Conservation (phyloP, 2,113 vertebrate genomes). For the Ctenomys sociabilis region DNA sequence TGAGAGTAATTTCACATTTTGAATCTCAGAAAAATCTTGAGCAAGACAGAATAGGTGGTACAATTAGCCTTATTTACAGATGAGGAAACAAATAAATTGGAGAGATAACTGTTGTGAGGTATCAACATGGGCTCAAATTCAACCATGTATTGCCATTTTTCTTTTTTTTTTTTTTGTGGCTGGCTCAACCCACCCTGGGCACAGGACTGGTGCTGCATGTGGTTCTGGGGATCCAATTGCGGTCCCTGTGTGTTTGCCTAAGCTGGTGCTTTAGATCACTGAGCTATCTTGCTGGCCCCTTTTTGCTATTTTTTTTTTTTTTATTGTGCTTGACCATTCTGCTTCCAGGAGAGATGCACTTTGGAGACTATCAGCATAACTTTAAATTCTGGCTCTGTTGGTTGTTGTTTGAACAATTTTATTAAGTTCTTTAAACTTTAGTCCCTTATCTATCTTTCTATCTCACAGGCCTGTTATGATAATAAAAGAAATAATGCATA, state of each 20-base stretch:
- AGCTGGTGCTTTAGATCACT: no score
- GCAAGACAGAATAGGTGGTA: background rate
- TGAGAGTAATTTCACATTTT: constrained; percentile 27
- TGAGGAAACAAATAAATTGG: background rate
- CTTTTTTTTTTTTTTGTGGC: background rate
- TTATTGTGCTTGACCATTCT: background rate
- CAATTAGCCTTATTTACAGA: background rate
- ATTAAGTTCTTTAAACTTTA: constrained; percentile 7
- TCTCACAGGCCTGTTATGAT: background rate
- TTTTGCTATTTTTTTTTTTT: background rate
- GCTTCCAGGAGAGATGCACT: background rate
- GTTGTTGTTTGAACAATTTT: background rate
- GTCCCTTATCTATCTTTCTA: background rate
- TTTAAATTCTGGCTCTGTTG: constrained; percentile 3
- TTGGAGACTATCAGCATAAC: background rate
- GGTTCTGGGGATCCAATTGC: no score
- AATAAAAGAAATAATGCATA: background rate
- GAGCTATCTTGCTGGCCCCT: no score
- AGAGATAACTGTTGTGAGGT: background rate
- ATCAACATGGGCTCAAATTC: background rate
- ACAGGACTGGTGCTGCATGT: no score
- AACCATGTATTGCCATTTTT: background rate
- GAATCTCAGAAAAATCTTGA: constrained; percentile 8
- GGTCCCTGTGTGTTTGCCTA: no score
- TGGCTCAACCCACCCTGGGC: no score